Percentiles rank a stretch among this genome's conserved stretches.
These are phyloP conservation scores for Lepidochitona cinerea DNA, from an alignment of 2,888 invertebrate genomes.

Conservation along the genomic window DNA sequence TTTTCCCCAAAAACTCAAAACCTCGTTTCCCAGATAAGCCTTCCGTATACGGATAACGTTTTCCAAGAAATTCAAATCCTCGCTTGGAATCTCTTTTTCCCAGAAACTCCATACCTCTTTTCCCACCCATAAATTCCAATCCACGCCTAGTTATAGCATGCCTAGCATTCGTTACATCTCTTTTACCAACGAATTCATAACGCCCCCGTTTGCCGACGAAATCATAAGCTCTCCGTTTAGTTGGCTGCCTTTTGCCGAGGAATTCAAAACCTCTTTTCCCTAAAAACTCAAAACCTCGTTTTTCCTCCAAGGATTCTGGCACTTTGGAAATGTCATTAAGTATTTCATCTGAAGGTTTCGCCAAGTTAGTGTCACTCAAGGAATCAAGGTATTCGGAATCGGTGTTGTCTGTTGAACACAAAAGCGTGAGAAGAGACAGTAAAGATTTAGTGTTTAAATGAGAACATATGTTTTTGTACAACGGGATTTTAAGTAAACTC, in stretches of 20 bases:
- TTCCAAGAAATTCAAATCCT: slow-evolving; percentile 39
- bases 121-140: slow-evolving; percentile 12
- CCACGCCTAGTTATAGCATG: background rate
- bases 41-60: slow-evolving; percentile 10
- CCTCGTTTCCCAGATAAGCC: background rate
- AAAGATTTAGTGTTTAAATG: too few relatives aligned
- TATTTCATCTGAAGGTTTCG: background rate
- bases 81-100: slow-evolving; percentile 30
- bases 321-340: background rate
- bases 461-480: too few relatives aligned
- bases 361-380: background rate
- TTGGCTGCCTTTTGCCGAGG: slow-evolving; percentile 1
- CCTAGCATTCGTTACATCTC: background rate
- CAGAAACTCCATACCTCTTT: slow-evolving; percentile 19
- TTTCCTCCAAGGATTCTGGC: background rate
- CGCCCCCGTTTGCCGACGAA: background rate
- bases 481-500: too few relatives aligned
- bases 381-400: too few relatives aligned
- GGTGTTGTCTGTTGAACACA: too few relatives aligned
- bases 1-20: slow-evolving; percentile 4
- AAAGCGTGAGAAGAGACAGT: too few relatives aligned
- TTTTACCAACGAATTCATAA: background rate
- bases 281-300: slow-evolving; percentile 4
- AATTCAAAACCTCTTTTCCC: slow-evolving; percentile 5
- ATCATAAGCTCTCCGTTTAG: background rate